Percentiles rank a stretch among this genome's conserved stretches.
Evolutionary conservation across 2,888 invertebrate genomes (phyloP).

Genomic region (Melanostoma scalare): DNA sequence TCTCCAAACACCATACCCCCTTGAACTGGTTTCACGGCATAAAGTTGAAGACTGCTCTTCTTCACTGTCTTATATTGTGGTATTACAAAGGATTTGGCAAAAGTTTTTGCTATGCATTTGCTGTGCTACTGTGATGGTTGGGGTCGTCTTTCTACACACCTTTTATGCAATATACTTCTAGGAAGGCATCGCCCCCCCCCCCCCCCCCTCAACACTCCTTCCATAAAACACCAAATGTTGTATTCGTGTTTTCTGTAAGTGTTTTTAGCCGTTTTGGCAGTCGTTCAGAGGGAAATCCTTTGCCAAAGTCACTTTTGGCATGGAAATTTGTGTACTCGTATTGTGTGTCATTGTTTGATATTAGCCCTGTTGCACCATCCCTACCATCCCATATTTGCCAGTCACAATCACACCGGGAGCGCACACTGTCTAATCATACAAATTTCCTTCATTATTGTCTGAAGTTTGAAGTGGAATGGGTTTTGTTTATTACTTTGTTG

Average conservation of each 20-base stretch:
- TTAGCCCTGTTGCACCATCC: conserved; percentile 26
- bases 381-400: no score
- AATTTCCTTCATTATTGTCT: conserved; percentile 61
- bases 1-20: conserved; percentile 20
- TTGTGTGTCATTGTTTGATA: conserved; percentile 46
- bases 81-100: conserved; percentile 65
- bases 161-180: no score
- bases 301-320: conserved; percentile 50
- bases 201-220: background rate
- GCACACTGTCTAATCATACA: conserved; percentile 67
- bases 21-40: conserved; percentile 13
- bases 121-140: conserved; percentile 18
- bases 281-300: conserved; percentile 43
- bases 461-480: conserved; percentile 58
- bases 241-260: conserved; percentile 55
- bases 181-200: background rate
- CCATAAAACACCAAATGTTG: conserved; percentile 49
- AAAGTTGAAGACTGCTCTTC: conserved; percentile 55
- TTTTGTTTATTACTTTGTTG: conserved; percentile 71
- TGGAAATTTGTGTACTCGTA: conserved; percentile 44
- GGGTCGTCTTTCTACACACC: no score
- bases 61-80: conserved; percentile 52
- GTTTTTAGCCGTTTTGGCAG: conserved; percentile 57
- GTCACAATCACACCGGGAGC: conserved; percentile 3
- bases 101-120: conserved; percentile 56